Percentiles rank a stretch among this genome's conserved stretches.
phyloP scores from a whole-genome alignment of 2,888 invertebrate species.

The Frankliniella fusca region DNA sequence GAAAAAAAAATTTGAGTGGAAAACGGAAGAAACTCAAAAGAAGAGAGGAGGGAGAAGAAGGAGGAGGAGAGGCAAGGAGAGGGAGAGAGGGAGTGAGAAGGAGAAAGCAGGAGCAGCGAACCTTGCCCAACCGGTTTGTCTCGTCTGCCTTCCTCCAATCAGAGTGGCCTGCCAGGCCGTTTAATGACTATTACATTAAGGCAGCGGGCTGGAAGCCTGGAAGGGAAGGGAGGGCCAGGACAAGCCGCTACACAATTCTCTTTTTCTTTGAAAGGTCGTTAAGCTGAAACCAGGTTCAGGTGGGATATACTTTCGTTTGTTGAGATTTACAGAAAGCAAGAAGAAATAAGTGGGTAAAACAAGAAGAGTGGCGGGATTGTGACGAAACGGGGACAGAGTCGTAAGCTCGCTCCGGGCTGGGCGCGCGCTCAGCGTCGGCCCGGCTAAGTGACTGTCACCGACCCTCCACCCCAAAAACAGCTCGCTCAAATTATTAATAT shows the following conservation, averaged over 20 bases:
- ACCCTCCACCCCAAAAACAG: too few relatives aligned
- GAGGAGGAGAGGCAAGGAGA: neutral
- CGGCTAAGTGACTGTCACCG: too few relatives aligned
- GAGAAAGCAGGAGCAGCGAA: neutral
- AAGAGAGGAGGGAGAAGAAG: neutral
- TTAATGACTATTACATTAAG: conserved; percentile 20
- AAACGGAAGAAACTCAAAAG: neutral
- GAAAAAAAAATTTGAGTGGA: neutral
- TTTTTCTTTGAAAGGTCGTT: conserved; percentile 25
- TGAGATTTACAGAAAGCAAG: neutral
- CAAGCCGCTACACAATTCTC: neutral
- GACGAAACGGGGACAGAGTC: neutral
- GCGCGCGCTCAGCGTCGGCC: too few relatives aligned
- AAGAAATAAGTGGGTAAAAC: conserved; percentile 7
- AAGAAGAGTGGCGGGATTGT: neutral
- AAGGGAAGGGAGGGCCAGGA: neutral
- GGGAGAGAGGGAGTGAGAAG: neutral
- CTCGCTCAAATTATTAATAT: too few relatives aligned
- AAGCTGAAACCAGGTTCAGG: neutral
- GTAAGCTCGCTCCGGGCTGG: neutral
- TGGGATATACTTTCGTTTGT: conserved; percentile 8
- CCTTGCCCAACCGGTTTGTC: conserved; percentile 14
- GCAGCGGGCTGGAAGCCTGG: neutral
- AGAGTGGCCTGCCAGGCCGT: neutral
- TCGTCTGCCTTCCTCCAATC: conserved; percentile 17